Evolutionary conservation across 2,113 vertebrate species (phyloP), one percentile per base, ranked within the genome.

Genomic region (Monopterus albus): DNA sequence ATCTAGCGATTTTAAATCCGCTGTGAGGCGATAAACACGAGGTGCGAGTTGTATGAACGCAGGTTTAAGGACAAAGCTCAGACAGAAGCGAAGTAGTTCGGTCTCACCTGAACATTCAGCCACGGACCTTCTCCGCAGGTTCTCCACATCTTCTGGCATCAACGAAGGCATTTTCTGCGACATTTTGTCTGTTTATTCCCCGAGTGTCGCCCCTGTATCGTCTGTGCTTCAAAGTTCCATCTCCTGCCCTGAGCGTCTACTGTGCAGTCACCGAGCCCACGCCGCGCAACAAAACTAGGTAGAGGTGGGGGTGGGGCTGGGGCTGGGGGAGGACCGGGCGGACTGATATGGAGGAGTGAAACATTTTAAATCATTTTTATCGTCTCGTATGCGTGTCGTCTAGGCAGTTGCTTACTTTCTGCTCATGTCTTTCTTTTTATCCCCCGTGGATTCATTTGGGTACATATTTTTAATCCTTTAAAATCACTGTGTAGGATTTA

Each of bases 71-170:
- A 36, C 15, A 18, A 20, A 49, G 35, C 13, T 21, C 9, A 4
- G 9, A 25, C 0, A 17, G 14, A 49, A 23, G 9, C 20, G 9
- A 1, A n/a, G 1, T 6, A 20, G 26, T 46, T 58, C 20, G 17
- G 5, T 20, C 79, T 82, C 57, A 91, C 90, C 90, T 83, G 70
- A 2, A 1, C 59, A 52, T 15, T 89, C 89, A 8, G 52, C 39
- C 7, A 49, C 31, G 7, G 89, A 82, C 49, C 84, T 83, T 2
- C 62, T 78, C 11, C 81, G 71, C 35, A 76, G 43, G 35, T 36
- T 81, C 6, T 91, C 84, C 40, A 3, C 53, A 3, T 86, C 84
- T 2, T 28, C 55, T 0, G 84, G 36, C 35, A 20, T 1, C 50
- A 42, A 10, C 0, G 42, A 26, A 1, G 65, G 14, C 38, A 58